Evolutionary conservation across 2,888 invertebrate genomes (phyloP).

Genomic region (Hyalella azteca): DNA sequence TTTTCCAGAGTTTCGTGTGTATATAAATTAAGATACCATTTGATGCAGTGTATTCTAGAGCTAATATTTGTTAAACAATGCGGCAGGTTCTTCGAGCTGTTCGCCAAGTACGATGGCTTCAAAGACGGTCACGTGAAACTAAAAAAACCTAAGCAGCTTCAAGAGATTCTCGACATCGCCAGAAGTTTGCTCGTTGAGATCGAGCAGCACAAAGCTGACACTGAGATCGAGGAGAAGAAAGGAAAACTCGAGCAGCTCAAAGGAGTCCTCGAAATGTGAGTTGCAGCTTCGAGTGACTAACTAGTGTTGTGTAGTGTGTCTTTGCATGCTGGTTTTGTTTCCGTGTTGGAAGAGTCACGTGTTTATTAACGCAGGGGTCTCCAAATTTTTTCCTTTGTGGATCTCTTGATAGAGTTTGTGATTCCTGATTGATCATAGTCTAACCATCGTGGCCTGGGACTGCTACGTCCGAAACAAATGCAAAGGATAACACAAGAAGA

Average conservation of each 20-base stretch:
- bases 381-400: no score
- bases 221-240: conserved; percentile 94
- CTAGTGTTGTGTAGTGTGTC: neutral
- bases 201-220: conserved; percentile 83
- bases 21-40: no score
- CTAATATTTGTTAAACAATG: no score
- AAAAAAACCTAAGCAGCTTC: conserved; percentile 94
- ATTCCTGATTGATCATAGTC: no score
- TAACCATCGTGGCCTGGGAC: no score
- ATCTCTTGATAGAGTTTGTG: no score
- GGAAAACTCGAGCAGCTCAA: conserved; percentile 96
- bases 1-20: no score
- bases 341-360: neutral
- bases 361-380: neutral
- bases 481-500: no score
- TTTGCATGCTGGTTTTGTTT: neutral
- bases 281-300: no score
- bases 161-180: conserved; percentile 96
- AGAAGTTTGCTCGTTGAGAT: conserved; percentile 87
- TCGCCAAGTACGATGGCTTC: conserved; percentile 95
- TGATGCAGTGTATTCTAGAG: no score
- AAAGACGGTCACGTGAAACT: conserved; percentile 96
- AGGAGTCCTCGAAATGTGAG: conserved; percentile 98
- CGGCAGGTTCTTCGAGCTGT: conserved; percentile 93
- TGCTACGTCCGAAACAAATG: no score